These are phyloP conservation scores for Hippopotamyrus pictus DNA, from an alignment of 2,797 vertebrate species.

Conservation along the genomic window DNA sequence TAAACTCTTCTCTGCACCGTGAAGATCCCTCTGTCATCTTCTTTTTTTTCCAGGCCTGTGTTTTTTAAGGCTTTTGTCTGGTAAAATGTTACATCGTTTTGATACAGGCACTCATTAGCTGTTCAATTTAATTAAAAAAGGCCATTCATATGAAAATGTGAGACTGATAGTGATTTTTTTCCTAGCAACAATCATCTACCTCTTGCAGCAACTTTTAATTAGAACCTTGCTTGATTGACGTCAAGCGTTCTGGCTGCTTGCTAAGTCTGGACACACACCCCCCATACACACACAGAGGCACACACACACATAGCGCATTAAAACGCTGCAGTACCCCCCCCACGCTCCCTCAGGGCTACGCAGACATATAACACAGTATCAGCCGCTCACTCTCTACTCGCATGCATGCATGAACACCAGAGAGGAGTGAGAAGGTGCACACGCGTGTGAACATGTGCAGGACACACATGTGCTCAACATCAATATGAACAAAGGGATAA, in stretches of 20 bases:
- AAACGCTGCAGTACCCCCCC: not conserved
- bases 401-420: constrained; percentile 14
- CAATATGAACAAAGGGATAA: not conserved
- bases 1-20: constrained; percentile 48
- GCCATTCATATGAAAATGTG: constrained; percentile 81
- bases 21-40: constrained; percentile 40
- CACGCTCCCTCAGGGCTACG: not conserved
- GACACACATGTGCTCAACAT: not conserved
- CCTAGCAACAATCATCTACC: constrained; percentile 57
- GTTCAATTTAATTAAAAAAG: constrained; percentile 81
- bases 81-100: constrained; percentile 73
- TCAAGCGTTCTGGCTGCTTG: constrained; percentile 53
- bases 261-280: constrained; percentile 34
- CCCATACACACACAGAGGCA: constrained; percentile 28
- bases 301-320: not conserved
- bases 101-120: constrained; percentile 76
- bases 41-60: constrained; percentile 38
- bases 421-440: not conserved
- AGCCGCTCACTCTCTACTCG: constrained; percentile 31
- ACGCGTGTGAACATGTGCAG: not conserved
- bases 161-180: constrained; percentile 72
- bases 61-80: constrained; percentile 65
- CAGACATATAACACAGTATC: constrained; percentile 19
- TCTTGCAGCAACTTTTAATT: constrained; percentile 78
- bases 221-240: constrained; percentile 74